Conservation (phyloP, 2,888 invertebrate genomes). For the Plutella xylostella region DNA sequence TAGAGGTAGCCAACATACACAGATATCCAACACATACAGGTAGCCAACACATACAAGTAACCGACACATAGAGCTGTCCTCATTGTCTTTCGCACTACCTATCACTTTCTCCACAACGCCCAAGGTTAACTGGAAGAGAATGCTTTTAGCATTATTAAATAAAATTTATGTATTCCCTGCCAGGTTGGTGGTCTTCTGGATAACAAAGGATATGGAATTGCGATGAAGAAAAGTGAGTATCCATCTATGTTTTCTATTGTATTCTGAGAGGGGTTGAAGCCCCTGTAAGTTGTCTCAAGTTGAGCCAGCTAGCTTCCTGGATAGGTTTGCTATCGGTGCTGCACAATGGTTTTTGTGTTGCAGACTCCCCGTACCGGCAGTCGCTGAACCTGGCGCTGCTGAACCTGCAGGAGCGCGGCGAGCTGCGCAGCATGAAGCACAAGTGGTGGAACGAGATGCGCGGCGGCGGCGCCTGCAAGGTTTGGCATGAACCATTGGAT, state of each 20-base stretch:
- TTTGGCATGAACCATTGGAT: too few species aligned
- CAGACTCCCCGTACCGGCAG: constrained; percentile 80
- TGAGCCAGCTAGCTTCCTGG: too few species aligned
- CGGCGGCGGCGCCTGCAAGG: constrained; percentile 79
- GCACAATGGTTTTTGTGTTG: not conserved
- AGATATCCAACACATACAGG: too few species aligned
- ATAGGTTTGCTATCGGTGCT: too few species aligned
- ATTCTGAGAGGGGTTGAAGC: not conserved
- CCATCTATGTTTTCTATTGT: not conserved
- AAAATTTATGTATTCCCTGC: not conserved
- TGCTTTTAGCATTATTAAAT: not conserved
- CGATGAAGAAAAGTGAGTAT: constrained; percentile 79
- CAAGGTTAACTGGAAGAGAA: too few species aligned
- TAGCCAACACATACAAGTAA: constrained; percentile 24
- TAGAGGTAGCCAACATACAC: too few species aligned
- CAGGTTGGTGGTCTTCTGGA: constrained; percentile 81
- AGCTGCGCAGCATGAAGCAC: constrained; percentile 80
- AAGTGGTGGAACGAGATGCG: constrained; percentile 93
- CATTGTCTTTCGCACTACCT: too few species aligned
- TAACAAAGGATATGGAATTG: constrained; percentile 89
- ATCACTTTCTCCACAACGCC: too few species aligned
- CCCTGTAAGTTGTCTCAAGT: too few species aligned
- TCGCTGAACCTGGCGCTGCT: constrained; percentile 84
- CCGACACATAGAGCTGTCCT: too few species aligned
- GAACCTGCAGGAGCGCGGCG: constrained; percentile 86